Base-by-base conservation (phyloP, 2,113 vertebrate genomes). In the Antechinus flavipes region DNA sequence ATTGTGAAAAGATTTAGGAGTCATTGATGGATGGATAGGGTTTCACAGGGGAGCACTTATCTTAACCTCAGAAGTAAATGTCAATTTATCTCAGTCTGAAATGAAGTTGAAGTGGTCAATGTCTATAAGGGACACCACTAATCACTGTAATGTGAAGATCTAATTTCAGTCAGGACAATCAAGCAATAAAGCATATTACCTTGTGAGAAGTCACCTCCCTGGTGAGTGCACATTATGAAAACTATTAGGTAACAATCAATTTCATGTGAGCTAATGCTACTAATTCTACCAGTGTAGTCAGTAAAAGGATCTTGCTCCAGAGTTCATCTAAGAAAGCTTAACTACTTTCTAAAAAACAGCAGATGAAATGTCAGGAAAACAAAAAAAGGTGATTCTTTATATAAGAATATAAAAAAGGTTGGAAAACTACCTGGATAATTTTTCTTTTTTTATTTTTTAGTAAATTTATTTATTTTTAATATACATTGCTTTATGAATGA, bases 21-120 rank as follows among this genome's bases (percentile, higher is more conserved):
- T 42, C 68, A 84, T 84, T 84, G 68, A 84, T 42, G 42, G 68
- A 84, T 84, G n/a, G 61, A 68, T 68, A 68, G 12, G 61, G 19
- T 84, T 84, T 42, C 68, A 84, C 68, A 84, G n/a, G 68, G 68
- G 68, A 84, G 68, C 68, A 84, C 68, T 84, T 84, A 84, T 84
- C 68, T 84, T 84, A n/a, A 42, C 68, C n/a, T 84, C 68, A 84
- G 68, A 76, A 84, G 68, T 23, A 84, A 84, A 84, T 84, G 68
- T 84, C 68, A 84, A 42, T 84, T 84, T 84, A 42, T 84, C 68
- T 84, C 68, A 42, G 68, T 84, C 68, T 84, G n/a, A 84, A 84
- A 84, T 84, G 35, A 84, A 84, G 42, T 23, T 42, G 35, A 42
- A 84, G 68, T 84, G 68, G 68, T 84, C 68, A 42, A 23, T 84